A percentile compares a stretch with the other conserved stretches of the same genome.
These are phyloP conservation scores for Temnothorax curvispinosus DNA, from an alignment of 1,140 invertebrate species.

Conservation along the genomic window DNA sequence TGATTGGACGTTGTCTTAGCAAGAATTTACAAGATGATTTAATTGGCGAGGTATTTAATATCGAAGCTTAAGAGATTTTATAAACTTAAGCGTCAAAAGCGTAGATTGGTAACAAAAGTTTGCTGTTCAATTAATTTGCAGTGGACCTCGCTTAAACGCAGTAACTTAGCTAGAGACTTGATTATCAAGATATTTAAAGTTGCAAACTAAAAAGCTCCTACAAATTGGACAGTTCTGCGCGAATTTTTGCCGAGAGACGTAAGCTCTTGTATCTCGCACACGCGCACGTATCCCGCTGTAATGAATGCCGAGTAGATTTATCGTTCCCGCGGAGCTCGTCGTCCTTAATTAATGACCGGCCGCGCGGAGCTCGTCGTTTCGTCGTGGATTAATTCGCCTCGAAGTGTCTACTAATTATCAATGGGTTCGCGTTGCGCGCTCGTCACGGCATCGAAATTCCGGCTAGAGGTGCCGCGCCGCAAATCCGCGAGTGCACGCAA, in stretches of 20 bases:
- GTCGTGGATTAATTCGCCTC: slow-evolving; percentile 73
- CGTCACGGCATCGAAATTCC: slow-evolving; percentile 69
- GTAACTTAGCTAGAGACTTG: slow-evolving; percentile 29
- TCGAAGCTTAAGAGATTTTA: slow-evolving; percentile 48
- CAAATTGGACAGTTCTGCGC: slow-evolving; percentile 28
- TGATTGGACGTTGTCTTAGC: not conserved
- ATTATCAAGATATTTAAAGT: slow-evolving; percentile 53
- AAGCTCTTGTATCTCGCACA: slow-evolving; percentile 1
- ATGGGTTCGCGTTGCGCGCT: slow-evolving; percentile 63
- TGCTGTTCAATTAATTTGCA: slow-evolving; percentile 55
- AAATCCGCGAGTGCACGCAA: slow-evolving; percentile 44
- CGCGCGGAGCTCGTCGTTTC: slow-evolving; percentile 63
- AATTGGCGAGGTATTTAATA: slow-evolving; percentile 59
- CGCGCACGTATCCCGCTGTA: slow-evolving; percentile 33
- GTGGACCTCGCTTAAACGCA: slow-evolving; percentile 26
- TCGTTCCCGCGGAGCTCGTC: slow-evolving; percentile 4
- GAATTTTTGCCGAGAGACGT: slow-evolving; percentile 19
- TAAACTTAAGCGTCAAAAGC: slow-evolving; percentile 30
- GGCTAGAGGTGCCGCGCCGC: slow-evolving; percentile 50
- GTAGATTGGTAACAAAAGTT: slow-evolving; percentile 40
- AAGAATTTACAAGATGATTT: slow-evolving; percentile 16
- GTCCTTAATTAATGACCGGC: slow-evolving; percentile 70
- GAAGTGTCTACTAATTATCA: slow-evolving; percentile 75
- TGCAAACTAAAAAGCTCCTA: slow-evolving; percentile 29
- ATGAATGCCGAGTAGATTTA: slow-evolving; percentile 56